Evolutionary conservation across 2,797 vertebrate species (phyloP), one percentile per base, ranked within the genome.

Genomic region (Setipinna tenuifilis): DNA sequence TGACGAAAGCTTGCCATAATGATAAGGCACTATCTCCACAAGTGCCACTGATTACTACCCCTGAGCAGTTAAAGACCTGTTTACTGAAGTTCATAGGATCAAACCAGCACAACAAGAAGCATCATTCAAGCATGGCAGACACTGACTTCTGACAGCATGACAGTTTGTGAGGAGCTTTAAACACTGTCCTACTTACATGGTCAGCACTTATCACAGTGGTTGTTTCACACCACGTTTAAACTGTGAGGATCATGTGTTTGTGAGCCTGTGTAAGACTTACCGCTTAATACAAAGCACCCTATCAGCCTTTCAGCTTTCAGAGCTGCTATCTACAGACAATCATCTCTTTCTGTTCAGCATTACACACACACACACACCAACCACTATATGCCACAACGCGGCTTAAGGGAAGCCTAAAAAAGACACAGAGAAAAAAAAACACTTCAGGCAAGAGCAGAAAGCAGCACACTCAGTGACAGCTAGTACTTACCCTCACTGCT

Each of bases 61-160:
- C 31, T 31, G 41, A 19, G 35, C 31, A 78, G 35, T n/a, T 78
- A 78, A 78, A 78, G 71, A 78, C 71, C 31, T 78, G 71, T 78
- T 78, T 78, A 78, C 71, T 78, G 71, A 19, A 78, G 71, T 44
- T 78, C 35, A 78, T 9, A 17, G 19, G 35, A 78, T 35, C 71
- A 41, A 35, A 19, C 71, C 41, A 21, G 71, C 71, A 78, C 35
- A 78, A 78, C 31, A 78, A 78, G 16, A 41, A 3, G 28, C 71
- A 78, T 41, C 71, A 44, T 44, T 44, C 35, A 78, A 10, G 31
- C 35, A 35, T 14, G 31, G 5, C 31, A 78, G 31, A 78, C 71
- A 78, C 16, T 21, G 35, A 44, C 19, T 17, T 41, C 35, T 7
- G 71, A 6, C 17, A 9, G 14, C 14, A 2, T 35, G 7, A 44